phyloP scores from a whole-genome alignment of 2,888 invertebrate species.

The Epirrhoe tristata region DNA sequence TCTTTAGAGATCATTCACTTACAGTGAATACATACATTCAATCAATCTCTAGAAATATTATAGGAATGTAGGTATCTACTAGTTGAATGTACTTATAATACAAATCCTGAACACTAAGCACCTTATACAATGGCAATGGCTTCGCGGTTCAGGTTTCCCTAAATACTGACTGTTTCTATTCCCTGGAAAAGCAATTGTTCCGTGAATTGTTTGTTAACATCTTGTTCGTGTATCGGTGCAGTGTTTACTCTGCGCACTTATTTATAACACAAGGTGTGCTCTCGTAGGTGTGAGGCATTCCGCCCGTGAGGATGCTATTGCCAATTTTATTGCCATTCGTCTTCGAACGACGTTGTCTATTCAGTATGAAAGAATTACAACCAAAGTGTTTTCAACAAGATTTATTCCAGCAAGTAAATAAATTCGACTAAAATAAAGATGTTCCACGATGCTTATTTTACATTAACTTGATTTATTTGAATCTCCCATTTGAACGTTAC shows the following conservation, averaged over 20 bases:
- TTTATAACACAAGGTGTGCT: conserved; percentile 44
- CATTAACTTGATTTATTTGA: conserved; percentile 50
- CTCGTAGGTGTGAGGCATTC: conserved; percentile 38
- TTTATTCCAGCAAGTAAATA: conserved; percentile 57
- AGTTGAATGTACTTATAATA: neutral
- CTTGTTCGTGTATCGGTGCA: conserved; percentile 36
- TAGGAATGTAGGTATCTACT: neutral
- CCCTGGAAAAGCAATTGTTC: conserved; percentile 43
- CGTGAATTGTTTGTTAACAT: conserved; percentile 30
- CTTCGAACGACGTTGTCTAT: conserved; percentile 50
- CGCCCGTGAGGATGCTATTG: conserved; percentile 45
- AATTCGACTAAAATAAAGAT: conserved; percentile 48
- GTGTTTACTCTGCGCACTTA: conserved; percentile 54
- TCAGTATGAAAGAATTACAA: conserved; percentile 50
- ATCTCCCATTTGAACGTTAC: conserved; percentile 34
- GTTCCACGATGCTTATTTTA: conserved; percentile 46
- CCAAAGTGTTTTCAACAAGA: conserved; percentile 50
- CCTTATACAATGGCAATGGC: conserved; percentile 15
- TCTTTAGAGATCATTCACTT: neutral
- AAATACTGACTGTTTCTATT: conserved; percentile 25
- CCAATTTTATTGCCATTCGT: conserved; percentile 57
- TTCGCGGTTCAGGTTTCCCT: conserved; percentile 23
- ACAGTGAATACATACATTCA: neutral
- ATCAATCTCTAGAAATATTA: neutral
- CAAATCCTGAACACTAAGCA: neutral